Evolutionary conservation across 2,113 vertebrate species (phyloP).

Genomic region (human): GRCh38 chr13:55117001-55117500

Average conservation of each 20-base stretch:
- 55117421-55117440: not conserved
- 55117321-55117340: not conserved
- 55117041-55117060: not conserved
- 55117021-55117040: not conserved
- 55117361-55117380: not conserved
- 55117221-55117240: not conserved
- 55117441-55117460: accelerated
- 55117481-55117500: not conserved
- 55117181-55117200: not conserved
- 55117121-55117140: not conserved
- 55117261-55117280: not conserved
- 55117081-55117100: not conserved
- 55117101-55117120: not conserved
- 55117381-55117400: not conserved
- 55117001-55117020: not conserved
- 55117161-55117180: not conserved
- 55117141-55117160: not conserved
- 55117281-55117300: not conserved
- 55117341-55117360: not conserved
- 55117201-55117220: not conserved
- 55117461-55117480: not conserved
- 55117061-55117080: not conserved
- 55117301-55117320: not conserved
- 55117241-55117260: not conserved
- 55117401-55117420: not conserved